These are phyloP conservation scores for Pelusios castaneus DNA, from an alignment of 2,113 vertebrate genomes.

Conservation along the genomic window DNA sequence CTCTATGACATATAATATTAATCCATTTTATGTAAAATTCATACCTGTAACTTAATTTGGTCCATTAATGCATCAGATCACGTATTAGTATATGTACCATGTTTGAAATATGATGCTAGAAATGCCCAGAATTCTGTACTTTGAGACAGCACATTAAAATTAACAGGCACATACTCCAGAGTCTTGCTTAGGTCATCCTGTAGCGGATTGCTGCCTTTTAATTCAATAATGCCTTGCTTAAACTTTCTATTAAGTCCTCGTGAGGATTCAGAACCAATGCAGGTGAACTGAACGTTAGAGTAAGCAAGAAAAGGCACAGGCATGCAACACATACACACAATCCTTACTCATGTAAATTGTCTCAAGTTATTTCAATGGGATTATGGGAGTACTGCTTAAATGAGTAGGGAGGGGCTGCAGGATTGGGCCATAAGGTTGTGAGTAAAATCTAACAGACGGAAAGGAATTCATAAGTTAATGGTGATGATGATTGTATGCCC, in stretches of 20 bases:
- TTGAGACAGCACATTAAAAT: slow-evolving; percentile 69
- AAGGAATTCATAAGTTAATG: slow-evolving; percentile 43
- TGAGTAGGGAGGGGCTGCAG: slow-evolving; percentile 36
- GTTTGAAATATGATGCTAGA: slow-evolving; percentile 70
- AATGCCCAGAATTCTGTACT: slow-evolving; percentile 54
- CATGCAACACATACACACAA: not conserved
- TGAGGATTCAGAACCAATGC: not conserved
- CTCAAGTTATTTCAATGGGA: accelerated
- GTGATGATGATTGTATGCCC: slow-evolving; percentile 54
- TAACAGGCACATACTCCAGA: slow-evolving; percentile 43
- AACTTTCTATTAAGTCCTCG: slow-evolving; percentile 45
- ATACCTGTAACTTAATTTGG: slow-evolving; percentile 81
- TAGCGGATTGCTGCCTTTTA: slow-evolving; percentile 61
- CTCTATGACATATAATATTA: slow-evolving; percentile 78
- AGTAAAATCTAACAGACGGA: slow-evolving; percentile 26
- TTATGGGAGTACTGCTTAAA: not conserved
- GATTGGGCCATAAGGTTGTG: slow-evolving; percentile 21
- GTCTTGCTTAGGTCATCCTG: slow-evolving; percentile 47
- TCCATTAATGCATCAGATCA: slow-evolving; percentile 71
- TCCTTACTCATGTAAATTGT: not conserved
- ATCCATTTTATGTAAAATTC: slow-evolving; percentile 83
- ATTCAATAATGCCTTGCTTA: slow-evolving; percentile 60
- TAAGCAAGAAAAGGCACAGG: accelerated
- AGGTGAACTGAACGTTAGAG: accelerated
- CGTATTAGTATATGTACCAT: slow-evolving; percentile 61